Percentiles rank a stretch among this genome's conserved stretches.
phyloP scores from a whole-genome alignment of 1,140 invertebrate species.

The Grapholita molesta region DNA sequence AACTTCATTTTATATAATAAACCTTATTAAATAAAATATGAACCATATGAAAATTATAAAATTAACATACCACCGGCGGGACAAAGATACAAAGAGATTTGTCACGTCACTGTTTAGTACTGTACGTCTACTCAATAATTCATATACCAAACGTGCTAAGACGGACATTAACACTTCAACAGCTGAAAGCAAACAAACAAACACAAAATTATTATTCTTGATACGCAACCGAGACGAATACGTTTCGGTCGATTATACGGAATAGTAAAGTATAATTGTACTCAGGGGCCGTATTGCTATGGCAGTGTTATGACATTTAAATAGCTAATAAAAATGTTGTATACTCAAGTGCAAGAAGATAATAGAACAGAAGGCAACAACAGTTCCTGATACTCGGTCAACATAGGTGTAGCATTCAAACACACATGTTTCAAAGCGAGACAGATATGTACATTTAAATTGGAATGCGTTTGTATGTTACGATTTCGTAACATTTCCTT shows the following conservation, averaged over 20 bases:
- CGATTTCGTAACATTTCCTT: not conserved
- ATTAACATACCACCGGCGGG: conserved; percentile 9
- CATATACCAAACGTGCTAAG: conserved; percentile 64
- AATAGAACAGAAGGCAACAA: not conserved
- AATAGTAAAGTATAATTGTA: not conserved
- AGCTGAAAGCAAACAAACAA: conserved; percentile 46
- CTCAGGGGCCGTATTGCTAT: not conserved
- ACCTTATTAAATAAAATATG: not conserved
- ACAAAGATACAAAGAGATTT: conserved; percentile 9
- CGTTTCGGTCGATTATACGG: conserved; percentile 37
- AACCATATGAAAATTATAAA: not conserved
- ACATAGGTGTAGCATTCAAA: not conserved
- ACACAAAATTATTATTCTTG: conserved; percentile 52
- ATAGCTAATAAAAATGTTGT: conserved; percentile 16
- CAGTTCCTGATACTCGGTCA: not conserved
- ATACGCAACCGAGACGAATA: conserved; percentile 43
- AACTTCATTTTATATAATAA: no score
- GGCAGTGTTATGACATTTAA: not conserved
- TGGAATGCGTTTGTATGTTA: not conserved
- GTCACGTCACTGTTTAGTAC: conserved; percentile 20
- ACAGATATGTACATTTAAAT: not conserved
- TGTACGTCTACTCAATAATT: conserved; percentile 62
- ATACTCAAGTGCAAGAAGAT: not conserved
- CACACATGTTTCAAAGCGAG: not conserved
- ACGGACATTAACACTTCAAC: conserved; percentile 61